These are phyloP conservation scores for Hystrix brachyura DNA, from an alignment of 2,113 vertebrate genomes.

Conservation along the genomic window DNA sequence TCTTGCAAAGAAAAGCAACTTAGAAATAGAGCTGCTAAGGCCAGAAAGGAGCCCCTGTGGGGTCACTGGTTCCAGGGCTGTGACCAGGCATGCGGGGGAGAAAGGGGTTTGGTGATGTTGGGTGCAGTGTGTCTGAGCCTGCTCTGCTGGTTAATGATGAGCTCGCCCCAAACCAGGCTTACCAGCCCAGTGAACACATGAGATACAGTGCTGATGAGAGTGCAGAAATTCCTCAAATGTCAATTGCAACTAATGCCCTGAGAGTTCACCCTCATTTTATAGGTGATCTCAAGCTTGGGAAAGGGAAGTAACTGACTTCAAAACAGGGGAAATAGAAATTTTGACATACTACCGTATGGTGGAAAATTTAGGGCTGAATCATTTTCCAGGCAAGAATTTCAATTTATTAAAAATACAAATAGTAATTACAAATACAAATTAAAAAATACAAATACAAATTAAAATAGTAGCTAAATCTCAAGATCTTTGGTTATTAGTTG, in stretches of 20 bases:
- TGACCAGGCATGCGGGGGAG: background rate
- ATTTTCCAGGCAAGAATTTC: constrained; percentile 45
- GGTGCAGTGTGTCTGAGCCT: background rate
- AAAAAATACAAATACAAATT: background rate
- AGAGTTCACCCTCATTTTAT: background rate
- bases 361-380: background rate
- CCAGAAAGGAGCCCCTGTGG: background rate
- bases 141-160: background rate
- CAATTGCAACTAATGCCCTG: background rate
- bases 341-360: background rate
- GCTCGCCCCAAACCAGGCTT: background rate
- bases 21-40: background rate
- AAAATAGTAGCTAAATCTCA: constrained; percentile 46
- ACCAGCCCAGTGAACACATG: background rate
- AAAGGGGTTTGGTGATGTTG: background rate
- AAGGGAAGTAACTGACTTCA: background rate
- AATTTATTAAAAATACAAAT: background rate
- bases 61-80: background rate
- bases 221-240: background rate
- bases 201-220: background rate
- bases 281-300: background rate
- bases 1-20: background rate
- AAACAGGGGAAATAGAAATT: background rate
- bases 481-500: constrained; percentile 8
- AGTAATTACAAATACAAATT: too few species aligned